Conservation (phyloP, 2,113 vertebrate species). For the Macrotus californicus region DNA sequence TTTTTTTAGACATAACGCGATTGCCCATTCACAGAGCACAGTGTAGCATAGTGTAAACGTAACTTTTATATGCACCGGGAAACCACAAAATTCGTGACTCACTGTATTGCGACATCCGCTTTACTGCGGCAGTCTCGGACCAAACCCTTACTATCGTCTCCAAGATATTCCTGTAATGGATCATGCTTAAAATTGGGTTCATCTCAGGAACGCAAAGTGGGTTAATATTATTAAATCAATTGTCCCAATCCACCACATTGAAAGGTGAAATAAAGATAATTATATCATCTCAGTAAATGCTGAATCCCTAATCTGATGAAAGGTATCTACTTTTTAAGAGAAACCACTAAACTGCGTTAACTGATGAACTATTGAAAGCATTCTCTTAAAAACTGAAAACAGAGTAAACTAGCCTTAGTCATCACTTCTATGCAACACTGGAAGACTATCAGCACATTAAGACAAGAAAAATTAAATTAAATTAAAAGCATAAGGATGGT, state of each 20-base stretch:
- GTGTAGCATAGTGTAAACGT: not conserved
- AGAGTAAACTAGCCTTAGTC: not conserved
- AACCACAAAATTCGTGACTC: not conserved
- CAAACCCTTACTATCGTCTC: not conserved
- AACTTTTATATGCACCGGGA: not conserved
- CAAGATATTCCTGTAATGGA: not conserved
- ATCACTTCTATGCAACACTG: not conserved
- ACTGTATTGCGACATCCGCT: not conserved
- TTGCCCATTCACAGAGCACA: not conserved
- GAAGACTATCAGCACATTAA: not conserved
- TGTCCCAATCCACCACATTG: not conserved
- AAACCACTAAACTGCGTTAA: not conserved
- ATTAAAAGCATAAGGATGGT: not conserved
- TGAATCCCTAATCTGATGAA: not conserved
- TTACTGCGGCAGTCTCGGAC: not conserved
- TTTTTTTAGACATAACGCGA: not conserved
- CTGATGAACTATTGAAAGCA: not conserved
- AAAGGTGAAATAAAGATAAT: not conserved
- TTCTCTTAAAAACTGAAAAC: not conserved
- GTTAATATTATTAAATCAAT: not conserved
- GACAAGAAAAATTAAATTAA: not conserved
- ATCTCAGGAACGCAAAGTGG: not conserved
- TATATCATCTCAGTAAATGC: not conserved
- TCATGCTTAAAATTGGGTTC: not conserved
- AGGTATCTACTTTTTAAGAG: not conserved